Evolutionary conservation across 37 sponge, comb jelly and placozoan genomes (phyloP).

Genomic region (Amphimedon queenslandica): DNA sequence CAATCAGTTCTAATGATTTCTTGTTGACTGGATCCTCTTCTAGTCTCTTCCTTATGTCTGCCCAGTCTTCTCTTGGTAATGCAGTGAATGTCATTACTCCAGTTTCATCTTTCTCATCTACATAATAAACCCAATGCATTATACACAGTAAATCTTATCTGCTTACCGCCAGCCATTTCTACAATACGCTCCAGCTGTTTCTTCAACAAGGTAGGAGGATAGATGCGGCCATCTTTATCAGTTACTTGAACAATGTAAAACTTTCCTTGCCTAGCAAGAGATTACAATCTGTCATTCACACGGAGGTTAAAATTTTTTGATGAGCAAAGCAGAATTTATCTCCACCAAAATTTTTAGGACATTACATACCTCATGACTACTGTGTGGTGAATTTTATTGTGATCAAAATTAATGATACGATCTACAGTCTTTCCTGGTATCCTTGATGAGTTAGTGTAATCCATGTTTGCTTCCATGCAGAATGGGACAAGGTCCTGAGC

Average conservation of each 20-base stretch:
- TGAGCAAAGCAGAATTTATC: constrained; percentile 6
- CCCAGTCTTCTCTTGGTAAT: constrained; percentile 53
- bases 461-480: constrained; percentile 33
- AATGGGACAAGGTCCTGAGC: constrained; percentile 37
- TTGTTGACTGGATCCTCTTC: constrained; percentile 21
- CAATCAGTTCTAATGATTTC: constrained; percentile 20
- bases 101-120: constrained; percentile 56
- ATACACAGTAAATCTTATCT: neutral
- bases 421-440: constrained; percentile 59
- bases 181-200: constrained; percentile 54
- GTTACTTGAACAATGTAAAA: constrained; percentile 48
- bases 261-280: constrained; percentile 42
- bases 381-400: constrained; percentile 17
- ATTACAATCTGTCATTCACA: neutral
- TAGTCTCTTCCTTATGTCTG: constrained; percentile 29
- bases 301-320: neutral
- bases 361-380: constrained; percentile 28
- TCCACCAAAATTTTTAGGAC: neutral
- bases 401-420: constrained; percentile 6
- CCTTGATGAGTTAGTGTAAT: constrained; percentile 11
- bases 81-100: constrained; percentile 53
- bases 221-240: constrained; percentile 20
- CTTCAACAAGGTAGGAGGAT: constrained; percentile 31
- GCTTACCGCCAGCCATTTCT: constrained; percentile 63
- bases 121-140: neutral